These are phyloP conservation scores for Congeria kusceri DNA, from an alignment of 2,888 invertebrate species.

Conservation along the genomic window DNA sequence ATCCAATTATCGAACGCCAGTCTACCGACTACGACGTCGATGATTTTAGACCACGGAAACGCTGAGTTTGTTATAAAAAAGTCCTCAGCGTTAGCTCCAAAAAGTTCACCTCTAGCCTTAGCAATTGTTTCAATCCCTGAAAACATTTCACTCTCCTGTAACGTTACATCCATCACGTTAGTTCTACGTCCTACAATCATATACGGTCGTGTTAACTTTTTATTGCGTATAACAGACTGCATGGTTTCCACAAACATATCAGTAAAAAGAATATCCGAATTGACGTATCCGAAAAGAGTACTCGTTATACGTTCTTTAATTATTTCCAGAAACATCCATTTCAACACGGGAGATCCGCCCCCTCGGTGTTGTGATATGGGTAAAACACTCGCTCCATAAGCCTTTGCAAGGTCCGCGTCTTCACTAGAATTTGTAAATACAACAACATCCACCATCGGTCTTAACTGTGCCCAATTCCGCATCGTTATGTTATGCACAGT, in stretches of 20 bases:
- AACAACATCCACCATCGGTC: constrained; percentile 61
- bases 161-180: constrained; percentile 63
- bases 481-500: constrained; percentile 62
- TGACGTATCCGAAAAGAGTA: constrained; percentile 75
- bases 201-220: constrained; percentile 38
- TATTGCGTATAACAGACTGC: constrained; percentile 31
- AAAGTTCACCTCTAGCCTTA: constrained; percentile 59
- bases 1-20: constrained; percentile 78
- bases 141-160: constrained; percentile 45
- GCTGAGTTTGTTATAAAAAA: constrained; percentile 72
- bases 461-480: constrained; percentile 64
- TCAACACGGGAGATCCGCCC: constrained; percentile 72
- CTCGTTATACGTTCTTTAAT: constrained; percentile 59
- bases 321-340: constrained; percentile 74
- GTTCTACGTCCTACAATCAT: constrained; percentile 59
- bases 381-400: constrained; percentile 51
- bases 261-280: constrained; percentile 78
- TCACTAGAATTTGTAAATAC: constrained; percentile 63
- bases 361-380: constrained; percentile 61
- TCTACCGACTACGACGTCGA: constrained; percentile 75
- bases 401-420: constrained; percentile 29
- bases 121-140: constrained; percentile 48
- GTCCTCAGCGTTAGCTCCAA: constrained; percentile 72
- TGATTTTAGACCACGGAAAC: constrained; percentile 72
- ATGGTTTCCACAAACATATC: constrained; percentile 63